Base-by-base conservation (phyloP, 2,113 vertebrate species). In the Semnornis frantzii region DNA sequence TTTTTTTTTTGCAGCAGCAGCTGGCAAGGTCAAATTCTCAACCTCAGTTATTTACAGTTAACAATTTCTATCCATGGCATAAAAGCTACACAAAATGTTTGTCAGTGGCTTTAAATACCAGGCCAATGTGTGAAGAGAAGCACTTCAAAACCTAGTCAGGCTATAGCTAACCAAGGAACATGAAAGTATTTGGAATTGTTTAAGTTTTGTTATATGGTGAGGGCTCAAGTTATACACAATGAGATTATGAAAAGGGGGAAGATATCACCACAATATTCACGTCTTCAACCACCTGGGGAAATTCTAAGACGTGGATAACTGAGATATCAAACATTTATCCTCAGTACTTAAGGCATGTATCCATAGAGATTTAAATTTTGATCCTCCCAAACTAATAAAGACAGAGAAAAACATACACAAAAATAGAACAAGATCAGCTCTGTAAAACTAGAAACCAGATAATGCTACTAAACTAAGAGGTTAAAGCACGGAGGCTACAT, bases 181-280 rank as follows among this genome's bases (percentile, higher is more conserved):
- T 25, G 68, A 85, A 94, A 83, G 65, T 69, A 85, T 60, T 87
- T 82, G 76, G 42, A 91, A 85, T 24, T 74, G 15, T 63, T 92
- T 57, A 79, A 64, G 69, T 52, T 85, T 86, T 92, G 54, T 58
- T 90, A 75, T 9, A 72, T 2, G 54, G 75, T 62, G 30, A 90
- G 8, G 31, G 15, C n/a, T 81, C 69, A 84, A 72, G 66, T 4
- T 3, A 69, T 75, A 71, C 12, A 75, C 71, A 25, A 80, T 74
- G 72, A 37, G 60, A 85, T 82, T 70, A 89, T 16, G 18, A 42
- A 64, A 85, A 91, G 25, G 34, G 91, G 28, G 34, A 90, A 8
- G 15, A 70, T 59, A 25, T 71, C 34, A 48, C 21, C 52, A 77
- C 33, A 71, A 58, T 58, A 68, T 44, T 52, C 19, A 23, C 27